phyloP scores from a whole-genome alignment of 2,113 vertebrate genomes.

The Thamnophis sirtalis region DNA sequence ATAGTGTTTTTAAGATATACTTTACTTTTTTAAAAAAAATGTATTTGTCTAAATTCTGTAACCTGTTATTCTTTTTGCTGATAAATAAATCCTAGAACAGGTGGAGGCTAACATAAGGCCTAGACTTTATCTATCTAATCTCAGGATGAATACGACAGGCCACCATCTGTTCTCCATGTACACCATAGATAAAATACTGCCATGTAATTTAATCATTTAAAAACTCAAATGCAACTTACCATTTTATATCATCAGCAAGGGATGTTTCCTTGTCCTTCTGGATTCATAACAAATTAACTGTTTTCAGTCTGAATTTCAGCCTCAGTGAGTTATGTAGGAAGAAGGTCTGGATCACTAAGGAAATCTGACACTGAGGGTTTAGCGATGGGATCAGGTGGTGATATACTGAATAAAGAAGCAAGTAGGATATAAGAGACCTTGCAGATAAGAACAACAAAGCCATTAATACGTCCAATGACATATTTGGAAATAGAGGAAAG shows the following conservation, averaged over 20 bases:
- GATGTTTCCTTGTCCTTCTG: conserved; percentile 29
- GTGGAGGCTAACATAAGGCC: conserved; percentile 58
- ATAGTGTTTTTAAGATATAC: conserved; percentile 23
- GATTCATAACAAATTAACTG: conserved; percentile 37
- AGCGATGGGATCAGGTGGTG: conserved; percentile 52
- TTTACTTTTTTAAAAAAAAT: background rate
- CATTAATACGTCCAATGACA: conserved; percentile 4
- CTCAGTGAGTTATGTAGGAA: conserved; percentile 34
- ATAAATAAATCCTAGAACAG: conserved; percentile 44
- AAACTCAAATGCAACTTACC: conserved; percentile 52
- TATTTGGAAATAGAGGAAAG: conserved; percentile 23
- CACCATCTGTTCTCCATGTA: conserved; percentile 72
- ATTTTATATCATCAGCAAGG: conserved; percentile 44
- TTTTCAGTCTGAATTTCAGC: conserved; percentile 32
- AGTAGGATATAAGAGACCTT: conserved; percentile 30
- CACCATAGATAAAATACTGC: conserved; percentile 41
- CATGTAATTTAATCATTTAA: conserved; percentile 53
- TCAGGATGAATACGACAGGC: conserved; percentile 63
- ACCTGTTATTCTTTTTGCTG: conserved; percentile 33
- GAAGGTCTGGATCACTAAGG: conserved; percentile 66
- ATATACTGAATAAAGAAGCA: conserved; percentile 31
- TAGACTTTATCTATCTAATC: conserved; percentile 81
- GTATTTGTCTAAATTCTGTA: conserved; percentile 15
- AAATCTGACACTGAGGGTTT: conserved; percentile 68
- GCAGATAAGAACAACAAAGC: background rate